phyloP scores from a whole-genome alignment of 1,140 invertebrate species.

The Kradibia gibbosae region DNA sequence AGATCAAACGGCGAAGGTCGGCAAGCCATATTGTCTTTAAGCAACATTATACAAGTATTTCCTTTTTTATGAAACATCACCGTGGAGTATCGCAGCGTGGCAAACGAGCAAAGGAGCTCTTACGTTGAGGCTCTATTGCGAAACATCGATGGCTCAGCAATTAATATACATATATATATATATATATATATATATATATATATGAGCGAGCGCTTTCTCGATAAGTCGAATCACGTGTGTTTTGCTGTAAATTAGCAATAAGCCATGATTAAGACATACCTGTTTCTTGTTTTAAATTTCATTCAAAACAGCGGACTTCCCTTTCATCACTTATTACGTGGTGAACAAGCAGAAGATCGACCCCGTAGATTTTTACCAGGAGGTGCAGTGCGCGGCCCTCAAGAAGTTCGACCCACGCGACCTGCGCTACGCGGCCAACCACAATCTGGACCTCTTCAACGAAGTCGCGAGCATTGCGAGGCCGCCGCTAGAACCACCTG shows the following conservation, averaged over 20 bases:
- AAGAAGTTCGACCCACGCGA: constrained; percentile 87
- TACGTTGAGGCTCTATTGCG: too few species aligned
- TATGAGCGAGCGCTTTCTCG: too few species aligned
- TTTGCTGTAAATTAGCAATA: too few species aligned
- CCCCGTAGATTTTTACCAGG: constrained; percentile 87
- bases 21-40: not conserved
- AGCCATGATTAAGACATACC: too few species aligned
- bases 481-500: constrained; percentile 85
- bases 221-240: too few species aligned
- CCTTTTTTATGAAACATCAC: too few species aligned
- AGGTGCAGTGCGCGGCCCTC: constrained; percentile 83
- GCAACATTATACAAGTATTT: not conserved
- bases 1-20: not conserved
- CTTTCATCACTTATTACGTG: constrained; percentile 91
- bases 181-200: too few species aligned
- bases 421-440: constrained; percentile 86
- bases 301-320: constrained; percentile 83
- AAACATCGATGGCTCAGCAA: too few species aligned
- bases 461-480: constrained; percentile 92
- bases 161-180: too few species aligned
- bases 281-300: not conserved
- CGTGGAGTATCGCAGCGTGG: too few species aligned
- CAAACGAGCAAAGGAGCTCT: too few species aligned
- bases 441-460: constrained; percentile 88
- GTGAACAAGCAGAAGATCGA: constrained; percentile 89